Evolutionary conservation across 2,113 vertebrate genomes (phyloP).

Genomic region (Alectura lathami): DNA sequence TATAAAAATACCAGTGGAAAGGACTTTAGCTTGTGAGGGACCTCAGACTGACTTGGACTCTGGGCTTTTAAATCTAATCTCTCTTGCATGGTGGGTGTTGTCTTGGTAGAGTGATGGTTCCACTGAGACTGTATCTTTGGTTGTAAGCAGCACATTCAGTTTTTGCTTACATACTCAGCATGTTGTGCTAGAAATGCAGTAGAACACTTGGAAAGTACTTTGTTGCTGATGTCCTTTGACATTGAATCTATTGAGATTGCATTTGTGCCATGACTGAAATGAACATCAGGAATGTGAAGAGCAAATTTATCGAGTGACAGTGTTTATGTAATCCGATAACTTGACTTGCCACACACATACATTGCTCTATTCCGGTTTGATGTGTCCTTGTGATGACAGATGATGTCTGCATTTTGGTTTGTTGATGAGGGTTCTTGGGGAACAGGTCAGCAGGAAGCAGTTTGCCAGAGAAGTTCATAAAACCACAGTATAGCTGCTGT

Average conservation of each 20-base stretch:
- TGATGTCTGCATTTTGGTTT: background rate
- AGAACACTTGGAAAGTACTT: background rate
- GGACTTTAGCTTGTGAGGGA: background rate
- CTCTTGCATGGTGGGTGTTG: background rate
- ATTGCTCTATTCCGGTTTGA: background rate
- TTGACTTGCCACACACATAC: background rate
- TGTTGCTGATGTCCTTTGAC: background rate
- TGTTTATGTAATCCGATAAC: background rate
- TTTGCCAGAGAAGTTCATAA: background rate
- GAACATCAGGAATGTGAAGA: fast-evolving
- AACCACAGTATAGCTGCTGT: background rate
- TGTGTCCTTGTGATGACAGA: fast-evolving
- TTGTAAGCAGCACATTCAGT: background rate
- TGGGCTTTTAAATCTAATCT: background rate
- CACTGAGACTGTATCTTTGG: background rate
- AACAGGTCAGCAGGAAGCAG: background rate
- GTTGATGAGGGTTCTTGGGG: fast-evolving
- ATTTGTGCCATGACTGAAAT: background rate
- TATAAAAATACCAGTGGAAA: background rate
- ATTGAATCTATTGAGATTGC: background rate
- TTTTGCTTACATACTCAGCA: background rate
- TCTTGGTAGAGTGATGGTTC: background rate
- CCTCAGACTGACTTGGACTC: fast-evolving
- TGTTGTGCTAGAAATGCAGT: background rate
- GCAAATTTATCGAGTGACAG: background rate